phyloP scores from a whole-genome alignment of 2,113 vertebrate genomes.

The Datnioides undecimradiatus region DNA sequence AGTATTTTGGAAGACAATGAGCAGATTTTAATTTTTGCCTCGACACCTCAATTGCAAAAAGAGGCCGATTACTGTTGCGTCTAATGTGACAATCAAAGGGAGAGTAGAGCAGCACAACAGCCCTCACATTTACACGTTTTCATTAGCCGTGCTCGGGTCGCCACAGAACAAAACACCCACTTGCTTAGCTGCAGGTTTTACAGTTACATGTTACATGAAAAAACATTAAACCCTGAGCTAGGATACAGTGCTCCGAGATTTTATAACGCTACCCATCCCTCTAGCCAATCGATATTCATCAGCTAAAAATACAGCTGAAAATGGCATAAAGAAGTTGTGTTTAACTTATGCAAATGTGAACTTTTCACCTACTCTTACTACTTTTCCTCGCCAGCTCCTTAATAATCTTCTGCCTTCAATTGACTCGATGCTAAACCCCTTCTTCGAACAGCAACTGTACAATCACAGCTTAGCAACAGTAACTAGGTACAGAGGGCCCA shows the following conservation, averaged over 20 bases:
- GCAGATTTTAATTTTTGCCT: neutral
- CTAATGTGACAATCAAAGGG: conserved; percentile 1
- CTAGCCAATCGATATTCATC: neutral
- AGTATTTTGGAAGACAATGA: conserved; percentile 11
- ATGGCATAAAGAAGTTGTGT: neutral
- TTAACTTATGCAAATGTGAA: neutral
- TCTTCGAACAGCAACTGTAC: neutral
- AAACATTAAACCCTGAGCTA: neutral
- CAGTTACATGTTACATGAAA: conserved; percentile 9
- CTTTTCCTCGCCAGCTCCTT: neutral
- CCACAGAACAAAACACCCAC: conserved; percentile 3
- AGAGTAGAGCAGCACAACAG: neutral
- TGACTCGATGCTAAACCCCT: neutral
- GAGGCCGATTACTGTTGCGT: neutral
- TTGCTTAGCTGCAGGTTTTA: conserved; percentile 27
- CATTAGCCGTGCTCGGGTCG: conserved; percentile 10
- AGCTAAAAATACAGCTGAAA: neutral
- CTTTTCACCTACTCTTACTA: neutral
- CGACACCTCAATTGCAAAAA: neutral
- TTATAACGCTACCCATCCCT: neutral
- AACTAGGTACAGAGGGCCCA: neutral
- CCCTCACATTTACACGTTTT: neutral
- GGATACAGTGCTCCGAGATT: neutral
- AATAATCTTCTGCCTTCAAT: neutral
- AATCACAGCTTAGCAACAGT: neutral